Percentiles rank a stretch among this genome's conserved stretches.
These are phyloP conservation scores for Nycteola revayana DNA, from an alignment of 2,888 invertebrate genomes.

Conservation along the genomic window DNA sequence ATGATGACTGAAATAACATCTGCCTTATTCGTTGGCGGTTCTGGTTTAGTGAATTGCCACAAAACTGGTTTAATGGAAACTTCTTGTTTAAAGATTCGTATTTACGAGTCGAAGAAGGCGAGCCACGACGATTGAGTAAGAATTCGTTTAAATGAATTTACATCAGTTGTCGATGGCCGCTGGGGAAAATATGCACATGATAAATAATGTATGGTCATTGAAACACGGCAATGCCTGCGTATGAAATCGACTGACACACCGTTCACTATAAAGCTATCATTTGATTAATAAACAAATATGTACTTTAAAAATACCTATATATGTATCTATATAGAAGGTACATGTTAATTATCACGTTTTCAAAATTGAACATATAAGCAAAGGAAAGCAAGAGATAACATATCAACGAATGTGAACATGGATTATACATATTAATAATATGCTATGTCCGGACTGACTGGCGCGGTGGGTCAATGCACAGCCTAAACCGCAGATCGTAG, in stretches of 20 bases:
- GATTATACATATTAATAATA: too few species aligned
- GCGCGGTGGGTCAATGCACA: too few species aligned
- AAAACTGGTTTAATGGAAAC: constrained; percentile 46
- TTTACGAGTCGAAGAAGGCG: constrained; percentile 22
- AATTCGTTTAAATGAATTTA: constrained; percentile 38
- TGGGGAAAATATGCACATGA: constrained; percentile 18
- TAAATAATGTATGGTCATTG: constrained; percentile 16
- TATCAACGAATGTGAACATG: too few species aligned
- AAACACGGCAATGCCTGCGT: constrained; percentile 7
- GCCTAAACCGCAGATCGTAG: too few species aligned
- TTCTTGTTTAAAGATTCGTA: constrained; percentile 38
- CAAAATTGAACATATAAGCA: constrained; percentile 15
- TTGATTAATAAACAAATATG: too few species aligned
- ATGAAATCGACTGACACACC: too few species aligned
- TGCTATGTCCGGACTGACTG: too few species aligned
- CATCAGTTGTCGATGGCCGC: constrained; percentile 20
- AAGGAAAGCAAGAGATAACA: constrained; percentile 25
- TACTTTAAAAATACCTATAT: too few species aligned
- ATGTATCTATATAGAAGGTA: too few species aligned
- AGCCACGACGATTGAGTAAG: constrained; percentile 30
- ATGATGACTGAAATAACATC: constrained; percentile 46
- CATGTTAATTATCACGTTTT: constrained; percentile 30
- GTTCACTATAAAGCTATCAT: too few species aligned
- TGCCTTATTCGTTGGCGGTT: constrained; percentile 36
- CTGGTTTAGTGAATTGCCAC: constrained; percentile 37